Percentiles rank a stretch among this genome's conserved stretches.
These are phyloP conservation scores for Salmo trutta DNA, from an alignment of 2,797 vertebrate genomes.

Conservation along the genomic window DNA sequence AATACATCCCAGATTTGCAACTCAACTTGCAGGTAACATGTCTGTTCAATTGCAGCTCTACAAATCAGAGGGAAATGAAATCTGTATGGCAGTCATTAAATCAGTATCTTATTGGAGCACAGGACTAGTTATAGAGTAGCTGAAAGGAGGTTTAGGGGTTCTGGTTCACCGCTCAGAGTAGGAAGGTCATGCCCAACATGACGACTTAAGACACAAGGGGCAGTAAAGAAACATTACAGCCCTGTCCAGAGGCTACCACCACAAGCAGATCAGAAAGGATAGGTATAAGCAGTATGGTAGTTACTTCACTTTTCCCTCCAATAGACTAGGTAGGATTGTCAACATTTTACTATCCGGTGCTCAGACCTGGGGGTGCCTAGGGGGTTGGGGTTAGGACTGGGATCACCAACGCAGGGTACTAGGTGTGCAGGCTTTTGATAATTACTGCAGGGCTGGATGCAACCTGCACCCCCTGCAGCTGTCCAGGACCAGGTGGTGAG, in stretches of 20 bases:
- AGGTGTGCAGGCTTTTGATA: too few species aligned
- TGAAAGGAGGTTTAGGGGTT: not conserved
- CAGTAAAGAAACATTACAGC: not conserved
- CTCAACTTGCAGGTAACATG: constrained; percentile 62
- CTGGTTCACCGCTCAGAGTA: not conserved
- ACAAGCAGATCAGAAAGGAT: not conserved
- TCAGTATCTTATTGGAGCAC: constrained; percentile 60
- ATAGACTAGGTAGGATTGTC: not conserved
- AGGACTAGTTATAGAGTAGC: not conserved
- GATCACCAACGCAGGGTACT: too few species aligned
- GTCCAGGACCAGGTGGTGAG: too few species aligned
- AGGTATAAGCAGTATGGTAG: not conserved
- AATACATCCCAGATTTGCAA: constrained; percentile 70
- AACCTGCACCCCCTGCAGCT: too few species aligned
- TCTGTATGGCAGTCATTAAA: constrained; percentile 76
- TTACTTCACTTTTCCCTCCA: not conserved
- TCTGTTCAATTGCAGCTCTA: constrained; percentile 24
- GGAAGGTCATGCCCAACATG: not conserved
- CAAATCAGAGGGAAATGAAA: constrained; percentile 67
- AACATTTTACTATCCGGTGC: not conserved
- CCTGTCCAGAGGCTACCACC: not conserved
- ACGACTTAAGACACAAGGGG: not conserved
- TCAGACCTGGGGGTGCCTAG: not conserved
- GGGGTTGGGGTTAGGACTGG: not conserved
- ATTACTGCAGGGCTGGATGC: too few species aligned